These are phyloP conservation scores for Adelognathus sp. DNA, from an alignment of 2,888 invertebrate species.

Conservation along the genomic window DNA sequence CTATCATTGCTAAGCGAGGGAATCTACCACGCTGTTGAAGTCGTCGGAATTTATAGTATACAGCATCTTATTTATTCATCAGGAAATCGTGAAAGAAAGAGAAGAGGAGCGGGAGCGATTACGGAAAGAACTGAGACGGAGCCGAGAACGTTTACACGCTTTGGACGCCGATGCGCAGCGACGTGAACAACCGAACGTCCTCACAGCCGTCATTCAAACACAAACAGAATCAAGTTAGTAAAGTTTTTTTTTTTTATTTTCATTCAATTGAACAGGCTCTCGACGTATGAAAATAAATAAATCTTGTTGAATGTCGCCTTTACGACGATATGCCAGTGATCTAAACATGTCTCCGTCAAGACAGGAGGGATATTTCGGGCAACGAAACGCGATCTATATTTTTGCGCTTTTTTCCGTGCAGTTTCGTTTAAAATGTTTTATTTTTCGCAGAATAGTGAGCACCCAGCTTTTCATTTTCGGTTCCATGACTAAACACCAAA, in stretches of 20 bases:
- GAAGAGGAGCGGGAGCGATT: conserved; percentile 89
- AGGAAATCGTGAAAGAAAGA: conserved; percentile 89
- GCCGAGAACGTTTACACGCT: conserved; percentile 88
- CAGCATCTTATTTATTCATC: conserved; percentile 32
- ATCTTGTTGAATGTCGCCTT: neutral
- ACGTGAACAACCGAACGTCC: conserved; percentile 68
- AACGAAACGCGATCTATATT: too few relatives aligned
- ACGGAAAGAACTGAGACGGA: conserved; percentile 87
- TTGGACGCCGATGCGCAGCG: conserved; percentile 79
- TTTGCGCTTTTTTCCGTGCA: too few relatives aligned
- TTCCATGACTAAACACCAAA: too few relatives aligned
- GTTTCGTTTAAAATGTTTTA: too few relatives aligned
- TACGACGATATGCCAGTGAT: neutral
- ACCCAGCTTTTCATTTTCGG: too few relatives aligned
- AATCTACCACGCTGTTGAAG: neutral
- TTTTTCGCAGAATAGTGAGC: too few relatives aligned
- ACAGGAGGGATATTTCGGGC: too few relatives aligned
- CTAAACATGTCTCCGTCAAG: neutral
- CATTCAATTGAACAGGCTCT: neutral
- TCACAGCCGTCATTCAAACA: conserved; percentile 68
- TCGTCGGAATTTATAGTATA: conserved; percentile 5
- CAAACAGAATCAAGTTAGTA: conserved; percentile 70
- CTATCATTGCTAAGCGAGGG: too few relatives aligned
- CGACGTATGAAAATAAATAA: neutral
- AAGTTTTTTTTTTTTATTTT: conserved; percentile 8